phyloP scores from a whole-genome alignment of 2,888 invertebrate genomes.

The Quadroppia sp. region DNA sequence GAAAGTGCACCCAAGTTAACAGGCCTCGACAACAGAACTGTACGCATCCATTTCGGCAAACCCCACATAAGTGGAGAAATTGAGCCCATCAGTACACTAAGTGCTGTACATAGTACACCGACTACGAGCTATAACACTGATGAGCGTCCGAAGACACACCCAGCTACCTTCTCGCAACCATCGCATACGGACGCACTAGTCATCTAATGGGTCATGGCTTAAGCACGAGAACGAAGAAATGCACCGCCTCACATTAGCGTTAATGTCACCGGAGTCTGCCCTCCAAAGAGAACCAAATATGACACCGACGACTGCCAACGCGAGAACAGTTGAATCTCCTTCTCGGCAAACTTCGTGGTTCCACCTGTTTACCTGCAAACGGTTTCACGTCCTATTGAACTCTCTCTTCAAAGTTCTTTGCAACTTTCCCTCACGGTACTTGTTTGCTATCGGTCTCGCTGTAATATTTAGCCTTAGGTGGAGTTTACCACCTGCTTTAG shows the following conservation, averaged over 20 bases:
- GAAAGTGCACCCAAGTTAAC: neutral
- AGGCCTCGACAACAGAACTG: neutral
- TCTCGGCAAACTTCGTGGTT: slow-evolving; percentile 50
- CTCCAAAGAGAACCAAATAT: slow-evolving; percentile 58
- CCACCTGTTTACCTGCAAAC: slow-evolving; percentile 54
- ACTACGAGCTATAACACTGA: slow-evolving; percentile 33
- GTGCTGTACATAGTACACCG: neutral
- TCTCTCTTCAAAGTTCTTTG: slow-evolving; percentile 65
- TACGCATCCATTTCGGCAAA: neutral
- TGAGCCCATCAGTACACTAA: slow-evolving; percentile 33
- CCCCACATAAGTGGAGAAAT: slow-evolving; percentile 26
- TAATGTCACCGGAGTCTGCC: neutral
- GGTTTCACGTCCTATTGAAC: slow-evolving; percentile 56
- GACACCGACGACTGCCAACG: slow-evolving; percentile 40
- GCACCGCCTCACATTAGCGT: slow-evolving; percentile 1
- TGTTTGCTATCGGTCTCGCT: slow-evolving; percentile 64
- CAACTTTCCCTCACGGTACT: slow-evolving; percentile 68
- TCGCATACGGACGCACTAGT: slow-evolving; percentile 37
- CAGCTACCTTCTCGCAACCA: slow-evolving; percentile 37
- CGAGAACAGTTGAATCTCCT: slow-evolving; percentile 45
- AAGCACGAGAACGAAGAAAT: slow-evolving; percentile 36
- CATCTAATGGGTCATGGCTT: slow-evolving; percentile 39
- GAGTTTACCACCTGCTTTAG: slow-evolving; percentile 62
- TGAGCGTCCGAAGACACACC: slow-evolving; percentile 9
- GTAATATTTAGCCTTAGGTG: slow-evolving; percentile 61